phyloP scores from a whole-genome alignment of 1,140 invertebrate species.

The Drosophila prosaltans region DNA sequence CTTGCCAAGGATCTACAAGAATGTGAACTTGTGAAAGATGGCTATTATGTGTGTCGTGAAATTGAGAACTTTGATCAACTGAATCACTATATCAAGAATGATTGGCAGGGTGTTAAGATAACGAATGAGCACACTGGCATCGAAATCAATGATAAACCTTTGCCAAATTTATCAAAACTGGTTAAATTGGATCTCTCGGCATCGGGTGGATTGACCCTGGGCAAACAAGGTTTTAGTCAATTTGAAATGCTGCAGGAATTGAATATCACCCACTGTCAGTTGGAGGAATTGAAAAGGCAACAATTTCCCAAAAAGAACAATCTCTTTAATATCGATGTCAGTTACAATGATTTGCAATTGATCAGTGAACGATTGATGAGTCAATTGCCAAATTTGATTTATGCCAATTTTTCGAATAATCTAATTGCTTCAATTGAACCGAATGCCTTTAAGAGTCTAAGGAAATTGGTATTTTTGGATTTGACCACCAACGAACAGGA shows the following conservation, averaged over 20 bases:
- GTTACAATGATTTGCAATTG: slow-evolving; percentile 54
- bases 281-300: slow-evolving; percentile 43
- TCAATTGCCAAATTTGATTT: slow-evolving; percentile 45
- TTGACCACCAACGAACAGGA: slow-evolving; percentile 65
- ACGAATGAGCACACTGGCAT: slow-evolving; percentile 48
- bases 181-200: slow-evolving; percentile 48
- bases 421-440: slow-evolving; percentile 48
- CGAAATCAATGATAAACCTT: slow-evolving; percentile 22
- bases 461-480: slow-evolving; percentile 49
- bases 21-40: slow-evolving; percentile 42
- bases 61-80: slow-evolving; percentile 60
- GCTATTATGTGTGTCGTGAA: slow-evolving; percentile 48
- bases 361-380: slow-evolving; percentile 36
- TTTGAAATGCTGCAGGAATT: slow-evolving; percentile 46
- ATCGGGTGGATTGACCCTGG: slow-evolving; percentile 46
- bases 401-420: slow-evolving; percentile 74
- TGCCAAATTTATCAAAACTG: slow-evolving; percentile 29
- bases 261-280: slow-evolving; percentile 54
- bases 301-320: slow-evolving; percentile 42
- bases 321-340: slow-evolving; percentile 58
- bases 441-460: slow-evolving; percentile 43
- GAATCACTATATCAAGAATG: slow-evolving; percentile 26
- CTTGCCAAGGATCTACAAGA: slow-evolving; percentile 54
- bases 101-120: slow-evolving; percentile 50
- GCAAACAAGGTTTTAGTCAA: slow-evolving; percentile 39